Evolutionary conservation across 2,113 vertebrate genomes (phyloP), one percentile per base, ranked within the genome.

Genomic region (Erythrocercus mccallii): DNA sequence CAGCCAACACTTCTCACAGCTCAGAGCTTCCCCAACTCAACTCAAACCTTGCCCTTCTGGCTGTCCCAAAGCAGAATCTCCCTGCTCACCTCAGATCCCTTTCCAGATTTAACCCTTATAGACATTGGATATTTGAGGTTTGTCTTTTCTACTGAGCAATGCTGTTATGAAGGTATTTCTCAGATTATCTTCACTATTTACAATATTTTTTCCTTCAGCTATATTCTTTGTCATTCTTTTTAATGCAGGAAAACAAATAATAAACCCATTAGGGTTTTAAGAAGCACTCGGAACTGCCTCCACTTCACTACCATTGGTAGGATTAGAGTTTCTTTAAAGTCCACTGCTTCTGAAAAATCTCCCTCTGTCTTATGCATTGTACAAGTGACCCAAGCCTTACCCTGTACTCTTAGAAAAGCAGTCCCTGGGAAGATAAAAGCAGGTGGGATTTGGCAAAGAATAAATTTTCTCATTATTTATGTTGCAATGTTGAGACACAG

Each of bases 1-100:
- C 50, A 56, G 18, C 5, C 0, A 0, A 25, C 10, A 48, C 3
- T 54, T 42, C 17, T 44, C 11, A 23, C 3, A 2, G 44, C 33
- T 89, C 38, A 77, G 84, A 68, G 9, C 40, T 86, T 33, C 9
- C 53, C 11, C 44, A 45, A 24, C 30, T n/a, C n/a, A 54, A n/a
- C 2, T 3, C 24, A 53, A 56, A 19, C 20, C 25, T 71, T 85
- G n/a, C 11, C 65, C 15, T 50, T 57, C 37, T 61, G 66, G 20
- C 10, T 79, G 58, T 82, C 48, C 37, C 15, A n/a, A 1, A 2
- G 15, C 6, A 27, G 6, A 40, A n/a, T 18, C 10, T 50, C 22
- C 27, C 23, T 16, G 9, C 16, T 66, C 27, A 35, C 23, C 61
- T 54, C 40, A 60, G 24, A 56, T 19, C 10, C n/a, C 35, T 65